Percentiles rank a stretch among this genome's conserved stretches.
phyloP scores from a whole-genome alignment of 2,888 invertebrate species.

The Neocrepidodera transversa region DNA sequence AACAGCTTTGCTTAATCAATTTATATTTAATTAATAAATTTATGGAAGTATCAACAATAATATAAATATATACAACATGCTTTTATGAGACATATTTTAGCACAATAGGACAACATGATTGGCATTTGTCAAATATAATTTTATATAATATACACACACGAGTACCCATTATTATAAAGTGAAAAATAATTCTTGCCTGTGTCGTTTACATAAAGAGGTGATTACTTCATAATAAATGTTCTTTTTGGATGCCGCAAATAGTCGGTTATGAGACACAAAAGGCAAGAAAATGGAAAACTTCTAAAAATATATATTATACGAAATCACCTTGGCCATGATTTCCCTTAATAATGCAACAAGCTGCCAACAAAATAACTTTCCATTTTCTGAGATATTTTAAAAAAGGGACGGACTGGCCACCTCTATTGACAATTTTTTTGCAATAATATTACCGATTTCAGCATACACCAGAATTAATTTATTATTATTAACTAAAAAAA shows the following conservation, averaged over 20 bases:
- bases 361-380: conserved; percentile 7
- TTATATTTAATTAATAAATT: not conserved
- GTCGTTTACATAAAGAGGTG: conserved; percentile 20
- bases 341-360: conserved; percentile 18
- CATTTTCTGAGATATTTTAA: conserved; percentile 5
- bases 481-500: too few species aligned
- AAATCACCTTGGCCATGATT: conserved; percentile 11
- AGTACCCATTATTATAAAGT: not conserved
- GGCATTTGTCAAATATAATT: not conserved
- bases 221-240: not conserved
- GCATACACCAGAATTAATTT: too few species aligned
- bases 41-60: conserved; percentile 2
- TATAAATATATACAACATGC: conserved; percentile 1
- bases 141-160: not conserved
- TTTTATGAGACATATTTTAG: not conserved
- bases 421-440: not conserved
- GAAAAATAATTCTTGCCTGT: not conserved
- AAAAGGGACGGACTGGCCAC: not conserved
- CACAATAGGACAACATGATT: conserved; percentile 2
- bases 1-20: not conserved
- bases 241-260: conserved; percentile 3
- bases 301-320: conserved; percentile 5
- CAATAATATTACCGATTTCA: too few species aligned
- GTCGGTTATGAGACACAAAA: conserved; percentile 5
- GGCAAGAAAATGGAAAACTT: not conserved